These are phyloP conservation scores for Atherinomorus stipes DNA, from an alignment of 2,113 vertebrate species.

Conservation along the genomic window DNA sequence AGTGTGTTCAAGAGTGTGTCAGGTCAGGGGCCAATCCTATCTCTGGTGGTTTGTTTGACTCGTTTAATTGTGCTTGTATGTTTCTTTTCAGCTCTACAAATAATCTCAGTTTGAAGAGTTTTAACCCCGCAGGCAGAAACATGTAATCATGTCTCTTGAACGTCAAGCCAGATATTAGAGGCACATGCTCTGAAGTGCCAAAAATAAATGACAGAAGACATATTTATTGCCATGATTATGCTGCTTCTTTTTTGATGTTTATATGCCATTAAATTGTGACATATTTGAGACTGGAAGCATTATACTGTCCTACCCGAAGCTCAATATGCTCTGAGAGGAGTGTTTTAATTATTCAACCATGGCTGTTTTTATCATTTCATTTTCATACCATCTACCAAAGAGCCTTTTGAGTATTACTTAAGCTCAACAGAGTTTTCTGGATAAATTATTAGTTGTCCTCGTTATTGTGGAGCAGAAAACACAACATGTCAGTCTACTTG, in stretches of 20 bases:
- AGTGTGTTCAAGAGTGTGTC: slow-evolving; percentile 85
- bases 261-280: slow-evolving; percentile 27
- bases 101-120: not conserved
- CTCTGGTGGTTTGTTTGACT: not conserved
- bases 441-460: slow-evolving; percentile 20
- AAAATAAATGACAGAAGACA: slow-evolving; percentile 3
- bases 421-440: not conserved
- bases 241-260: slow-evolving; percentile 22
- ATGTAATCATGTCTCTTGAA: slow-evolving; percentile 15
- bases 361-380: slow-evolving; percentile 17
- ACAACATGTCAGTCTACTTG: slow-evolving; percentile 38
- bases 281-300: slow-evolving; percentile 11
- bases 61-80: not conserved
- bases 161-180: slow-evolving; percentile 10
- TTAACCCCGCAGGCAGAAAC: not conserved
- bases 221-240: slow-evolving; percentile 16
- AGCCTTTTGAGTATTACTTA: slow-evolving; percentile 4
- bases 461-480: slow-evolving; percentile 5
- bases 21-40: slow-evolving; percentile 49
- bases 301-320: slow-evolving; percentile 11
- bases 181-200: not conserved
- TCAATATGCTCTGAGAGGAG: slow-evolving; percentile 37
- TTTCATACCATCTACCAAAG: not conserved
- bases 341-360: slow-evolving; percentile 20
- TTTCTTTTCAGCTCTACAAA: not conserved